Percentiles rank a stretch among this genome's conserved stretches.
Evolutionary conservation across 1,140 invertebrate species (phyloP).

Genomic region (Matsumurasca onukii): DNA sequence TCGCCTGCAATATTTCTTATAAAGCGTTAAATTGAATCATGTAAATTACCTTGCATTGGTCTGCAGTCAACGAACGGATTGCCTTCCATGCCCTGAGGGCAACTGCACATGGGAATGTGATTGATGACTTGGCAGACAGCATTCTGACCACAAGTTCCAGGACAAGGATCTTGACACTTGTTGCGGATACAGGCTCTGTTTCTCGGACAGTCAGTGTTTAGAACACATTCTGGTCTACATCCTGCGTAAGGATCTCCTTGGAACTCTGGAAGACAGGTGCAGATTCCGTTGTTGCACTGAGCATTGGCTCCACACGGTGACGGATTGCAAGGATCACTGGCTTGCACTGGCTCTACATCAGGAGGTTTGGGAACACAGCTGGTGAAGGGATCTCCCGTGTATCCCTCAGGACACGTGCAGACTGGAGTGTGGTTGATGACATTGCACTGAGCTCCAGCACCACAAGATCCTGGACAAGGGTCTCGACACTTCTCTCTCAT

Average conservation of each 20-base stretch:
- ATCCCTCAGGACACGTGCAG: slow-evolving; percentile 66
- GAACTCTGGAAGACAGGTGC: slow-evolving; percentile 60
- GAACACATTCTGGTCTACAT: slow-evolving; percentile 69
- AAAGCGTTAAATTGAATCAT: no score
- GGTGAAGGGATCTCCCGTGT: slow-evolving; percentile 68
- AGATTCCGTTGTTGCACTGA: slow-evolving; percentile 61
- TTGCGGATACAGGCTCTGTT: slow-evolving; percentile 71
- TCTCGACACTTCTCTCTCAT: slow-evolving; percentile 68
- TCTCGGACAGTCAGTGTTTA: slow-evolving; percentile 67
- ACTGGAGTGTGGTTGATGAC: slow-evolving; percentile 67
- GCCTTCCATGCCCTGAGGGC: slow-evolving; percentile 50
- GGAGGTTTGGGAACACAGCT: slow-evolving; percentile 50
- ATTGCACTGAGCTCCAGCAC: slow-evolving; percentile 60
- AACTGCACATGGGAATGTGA: slow-evolving; percentile 50
- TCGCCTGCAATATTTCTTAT: no score
- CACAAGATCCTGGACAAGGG: slow-evolving; percentile 69
- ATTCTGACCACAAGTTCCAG: slow-evolving; percentile 47
- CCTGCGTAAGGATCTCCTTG: slow-evolving; percentile 71
- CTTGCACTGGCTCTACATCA: slow-evolving; percentile 48
- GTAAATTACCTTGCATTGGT: slow-evolving; percentile 50
- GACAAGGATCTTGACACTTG: slow-evolving; percentile 69
- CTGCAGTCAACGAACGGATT: slow-evolving; percentile 48
- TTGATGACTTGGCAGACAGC: slow-evolving; percentile 48
- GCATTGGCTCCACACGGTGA: slow-evolving; percentile 75
- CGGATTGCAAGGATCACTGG: slow-evolving; percentile 65